Conservation (phyloP, 1,140 invertebrate species). For the Lerema accius region DNA sequence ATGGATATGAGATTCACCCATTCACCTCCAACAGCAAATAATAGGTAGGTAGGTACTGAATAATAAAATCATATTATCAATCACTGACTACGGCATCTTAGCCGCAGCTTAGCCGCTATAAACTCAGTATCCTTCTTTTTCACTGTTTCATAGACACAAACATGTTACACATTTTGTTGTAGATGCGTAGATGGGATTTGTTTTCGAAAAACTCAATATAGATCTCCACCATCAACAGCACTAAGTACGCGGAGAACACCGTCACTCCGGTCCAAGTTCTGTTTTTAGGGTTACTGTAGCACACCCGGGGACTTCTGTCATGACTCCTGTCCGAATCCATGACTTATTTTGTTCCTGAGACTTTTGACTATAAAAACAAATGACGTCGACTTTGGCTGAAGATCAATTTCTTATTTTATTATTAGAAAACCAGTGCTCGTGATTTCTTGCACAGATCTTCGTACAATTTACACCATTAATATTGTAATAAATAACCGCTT, state of each 20-base stretch:
- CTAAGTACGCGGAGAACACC: slow-evolving; percentile 66
- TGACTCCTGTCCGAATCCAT: slow-evolving; percentile 62
- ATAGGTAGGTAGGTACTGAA: too few species aligned
- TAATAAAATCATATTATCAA: too few species aligned
- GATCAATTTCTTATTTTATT: slow-evolving; percentile 4
- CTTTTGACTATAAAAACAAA: neutral
- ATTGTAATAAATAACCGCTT: too few species aligned
- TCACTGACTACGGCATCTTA: too few species aligned
- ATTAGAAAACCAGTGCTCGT: neutral
- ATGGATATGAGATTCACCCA: too few species aligned
- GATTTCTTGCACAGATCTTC: neutral
- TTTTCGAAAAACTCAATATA: slow-evolving; percentile 72
- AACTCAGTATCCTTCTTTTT: neutral
- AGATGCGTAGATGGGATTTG: slow-evolving; percentile 59
- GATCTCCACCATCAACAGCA: slow-evolving; percentile 65
- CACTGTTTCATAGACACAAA: slow-evolving; percentile 14
- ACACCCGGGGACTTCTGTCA: too few species aligned
- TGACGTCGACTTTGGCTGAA: slow-evolving; percentile 20
- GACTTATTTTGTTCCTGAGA: neutral
- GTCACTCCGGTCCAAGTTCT: slow-evolving; percentile 67
- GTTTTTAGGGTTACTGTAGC: slow-evolving; percentile 54
- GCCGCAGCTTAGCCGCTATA: too few species aligned
- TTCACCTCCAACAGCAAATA: too few species aligned
- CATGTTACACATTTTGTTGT: slow-evolving; percentile 47
- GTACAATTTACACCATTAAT: too few species aligned